Conservation (phyloP, 2,888 invertebrate genomes). For the Amphipyra berbera region DNA sequence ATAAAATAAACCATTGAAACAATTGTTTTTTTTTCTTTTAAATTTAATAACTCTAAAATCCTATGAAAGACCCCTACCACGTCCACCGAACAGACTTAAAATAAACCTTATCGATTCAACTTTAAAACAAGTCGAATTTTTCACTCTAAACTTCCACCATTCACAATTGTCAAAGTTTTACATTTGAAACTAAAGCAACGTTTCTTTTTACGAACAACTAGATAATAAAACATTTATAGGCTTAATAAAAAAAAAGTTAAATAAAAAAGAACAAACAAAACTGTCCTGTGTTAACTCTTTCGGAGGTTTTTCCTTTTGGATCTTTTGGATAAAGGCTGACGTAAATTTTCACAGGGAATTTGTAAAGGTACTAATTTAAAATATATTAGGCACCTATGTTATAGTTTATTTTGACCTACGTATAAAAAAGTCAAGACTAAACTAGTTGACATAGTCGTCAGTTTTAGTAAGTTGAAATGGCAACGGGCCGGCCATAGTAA, state of each 20-base stretch:
- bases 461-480: too few species aligned
- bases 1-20: too few species aligned
- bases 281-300: conserved; percentile 65
- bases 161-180: conserved; percentile 66
- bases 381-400: background rate
- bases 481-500: too few species aligned
- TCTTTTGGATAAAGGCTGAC: conserved; percentile 13
- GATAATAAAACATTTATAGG: conserved; percentile 74
- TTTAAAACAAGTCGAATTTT: conserved; percentile 59
- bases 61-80: conserved; percentile 6
- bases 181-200: conserved; percentile 62
- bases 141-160: conserved; percentile 54
- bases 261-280: conserved; percentile 61
- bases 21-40: too few species aligned
- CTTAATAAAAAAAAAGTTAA: conserved; percentile 66
- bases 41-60: background rate
- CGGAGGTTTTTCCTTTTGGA: conserved; percentile 57
- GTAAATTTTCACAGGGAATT: background rate
- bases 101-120: conserved; percentile 52
- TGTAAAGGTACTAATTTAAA: background rate
- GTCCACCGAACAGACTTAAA: conserved; percentile 39
- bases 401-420: too few species aligned
- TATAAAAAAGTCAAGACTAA: too few species aligned
- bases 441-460: too few species aligned
- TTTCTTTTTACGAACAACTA: conserved; percentile 65